These are phyloP conservation scores for Scaeva pyrastri DNA, from an alignment of 2,888 invertebrate species.

Conservation along the genomic window DNA sequence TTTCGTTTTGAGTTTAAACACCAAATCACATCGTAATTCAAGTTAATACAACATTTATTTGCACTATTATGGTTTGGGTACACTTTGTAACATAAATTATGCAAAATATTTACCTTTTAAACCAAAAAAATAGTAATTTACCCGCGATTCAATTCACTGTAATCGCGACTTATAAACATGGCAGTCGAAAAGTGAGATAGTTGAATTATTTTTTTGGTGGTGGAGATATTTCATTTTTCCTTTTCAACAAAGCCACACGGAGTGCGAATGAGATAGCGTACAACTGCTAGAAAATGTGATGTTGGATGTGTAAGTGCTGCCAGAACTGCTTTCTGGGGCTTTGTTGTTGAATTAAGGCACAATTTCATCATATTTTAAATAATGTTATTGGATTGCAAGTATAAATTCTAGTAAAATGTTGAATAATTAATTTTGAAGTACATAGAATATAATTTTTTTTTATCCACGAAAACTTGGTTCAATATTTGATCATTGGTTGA, in stretches of 20 bases:
- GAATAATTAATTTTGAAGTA: too few relatives aligned
- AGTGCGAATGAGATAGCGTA: conserved; percentile 41
- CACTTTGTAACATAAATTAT: conserved; percentile 55
- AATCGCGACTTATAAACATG: conserved; percentile 79
- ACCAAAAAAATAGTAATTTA: conserved; percentile 78
- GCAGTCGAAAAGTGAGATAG: conserved; percentile 78
- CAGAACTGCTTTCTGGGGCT: not conserved
- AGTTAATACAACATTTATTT: conserved; percentile 36
- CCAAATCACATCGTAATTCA: conserved; percentile 27
- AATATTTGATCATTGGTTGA: too few relatives aligned
- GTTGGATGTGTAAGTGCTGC: not conserved
- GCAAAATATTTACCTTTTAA: conserved; percentile 78
- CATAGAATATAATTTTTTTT: too few relatives aligned
- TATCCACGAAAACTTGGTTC: too few relatives aligned
- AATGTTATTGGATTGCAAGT: too few relatives aligned
- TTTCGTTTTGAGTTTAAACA: conserved; percentile 44
- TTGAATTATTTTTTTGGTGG: conserved; percentile 36
- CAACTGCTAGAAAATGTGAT: conserved; percentile 47
- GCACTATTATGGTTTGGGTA: conserved; percentile 31
- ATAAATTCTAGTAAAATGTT: too few relatives aligned
- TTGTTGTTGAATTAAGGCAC: not conserved
- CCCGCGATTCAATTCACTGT: conserved; percentile 78
- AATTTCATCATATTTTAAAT: too few relatives aligned
- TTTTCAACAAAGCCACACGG: conserved; percentile 6
- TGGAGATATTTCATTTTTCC: conserved; percentile 30